Conservation (phyloP, 2,113 vertebrate genomes). For the Otus sunia region DNA sequence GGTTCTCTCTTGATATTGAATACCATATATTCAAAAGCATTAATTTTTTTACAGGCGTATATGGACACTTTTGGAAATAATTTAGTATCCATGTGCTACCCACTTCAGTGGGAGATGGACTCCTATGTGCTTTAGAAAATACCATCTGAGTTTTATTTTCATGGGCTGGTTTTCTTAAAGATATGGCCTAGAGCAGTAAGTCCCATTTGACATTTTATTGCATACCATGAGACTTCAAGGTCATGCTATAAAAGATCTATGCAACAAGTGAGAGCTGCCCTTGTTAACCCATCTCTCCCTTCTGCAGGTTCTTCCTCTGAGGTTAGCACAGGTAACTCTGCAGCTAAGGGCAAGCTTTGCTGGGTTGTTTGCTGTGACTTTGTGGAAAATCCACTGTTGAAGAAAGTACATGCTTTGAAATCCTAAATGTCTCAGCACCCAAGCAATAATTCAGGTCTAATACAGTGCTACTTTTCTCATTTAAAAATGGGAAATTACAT, state of each 20-base stretch:
- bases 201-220: not conserved
- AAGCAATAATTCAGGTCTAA: constrained; percentile 13
- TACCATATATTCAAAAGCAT: not conserved
- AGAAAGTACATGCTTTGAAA: not conserved
- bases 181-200: not conserved
- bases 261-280: not conserved
- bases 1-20: not conserved
- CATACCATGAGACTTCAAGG: not conserved
- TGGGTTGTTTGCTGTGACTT: not conserved
- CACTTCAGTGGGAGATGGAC: not conserved
- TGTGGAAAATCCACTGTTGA: not conserved
- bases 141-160: not conserved
- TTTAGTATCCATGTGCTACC: not conserved
- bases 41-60: not conserved
- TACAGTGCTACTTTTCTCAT: constrained; percentile 3
- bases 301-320: not conserved
- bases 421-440: not conserved
- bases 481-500: constrained; percentile 41
- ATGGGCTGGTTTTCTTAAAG: not conserved
- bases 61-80: not conserved
- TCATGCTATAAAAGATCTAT: not conserved
- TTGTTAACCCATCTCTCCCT: not conserved
- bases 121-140: not conserved
- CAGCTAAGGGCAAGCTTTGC: not conserved
- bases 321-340: not conserved